A percentile compares a stretch with the other conserved stretches of the same genome.
phyloP scores from a whole-genome alignment of 2,113 vertebrate genomes.

The Lucifuga dentata region DNA sequence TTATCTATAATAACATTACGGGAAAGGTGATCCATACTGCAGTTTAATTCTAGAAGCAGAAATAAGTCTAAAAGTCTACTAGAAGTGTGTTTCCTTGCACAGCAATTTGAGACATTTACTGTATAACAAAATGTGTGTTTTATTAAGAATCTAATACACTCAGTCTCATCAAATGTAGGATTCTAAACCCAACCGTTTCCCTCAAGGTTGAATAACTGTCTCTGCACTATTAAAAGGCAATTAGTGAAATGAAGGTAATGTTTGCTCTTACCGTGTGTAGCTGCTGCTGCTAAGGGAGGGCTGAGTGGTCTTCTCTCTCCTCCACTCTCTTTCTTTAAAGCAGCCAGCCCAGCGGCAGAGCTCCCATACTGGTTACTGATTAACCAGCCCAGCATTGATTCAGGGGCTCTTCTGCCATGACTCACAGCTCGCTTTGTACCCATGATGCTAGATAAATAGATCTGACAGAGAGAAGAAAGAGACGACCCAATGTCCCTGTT shows the following conservation, averaged over 20 bases:
- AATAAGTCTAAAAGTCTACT: neutral
- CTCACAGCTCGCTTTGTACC: constrained; percentile 60
- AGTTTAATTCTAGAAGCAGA: too few relatives aligned
- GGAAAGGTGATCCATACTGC: too few relatives aligned
- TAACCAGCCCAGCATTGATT: constrained; percentile 63
- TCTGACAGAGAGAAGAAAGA: constrained; percentile 25
- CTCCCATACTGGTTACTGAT: constrained; percentile 66
- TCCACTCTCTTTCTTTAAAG: constrained; percentile 58
- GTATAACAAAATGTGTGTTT: constrained; percentile 4
- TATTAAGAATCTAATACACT: neutral
- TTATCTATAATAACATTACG: neutral
- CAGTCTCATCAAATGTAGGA: neutral
- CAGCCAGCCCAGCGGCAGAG: neutral
- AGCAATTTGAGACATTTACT: neutral
- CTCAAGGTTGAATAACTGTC: neutral
- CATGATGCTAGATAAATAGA: constrained; percentile 54
- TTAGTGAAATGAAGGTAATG: constrained; percentile 11
- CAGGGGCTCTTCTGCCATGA: constrained; percentile 54
- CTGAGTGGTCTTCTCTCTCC: constrained; percentile 51
- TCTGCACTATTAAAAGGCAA: constrained; percentile 1
- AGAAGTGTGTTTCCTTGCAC: too few relatives aligned
- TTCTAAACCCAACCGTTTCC: neutral
- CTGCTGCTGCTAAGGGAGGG: constrained; percentile 19
- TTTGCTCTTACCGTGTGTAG: constrained; percentile 62
- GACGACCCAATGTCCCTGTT: constrained; percentile 45